phyloP scores from a whole-genome alignment of 2,797 vertebrate species.

The Hydrolagus colliei region DNA sequence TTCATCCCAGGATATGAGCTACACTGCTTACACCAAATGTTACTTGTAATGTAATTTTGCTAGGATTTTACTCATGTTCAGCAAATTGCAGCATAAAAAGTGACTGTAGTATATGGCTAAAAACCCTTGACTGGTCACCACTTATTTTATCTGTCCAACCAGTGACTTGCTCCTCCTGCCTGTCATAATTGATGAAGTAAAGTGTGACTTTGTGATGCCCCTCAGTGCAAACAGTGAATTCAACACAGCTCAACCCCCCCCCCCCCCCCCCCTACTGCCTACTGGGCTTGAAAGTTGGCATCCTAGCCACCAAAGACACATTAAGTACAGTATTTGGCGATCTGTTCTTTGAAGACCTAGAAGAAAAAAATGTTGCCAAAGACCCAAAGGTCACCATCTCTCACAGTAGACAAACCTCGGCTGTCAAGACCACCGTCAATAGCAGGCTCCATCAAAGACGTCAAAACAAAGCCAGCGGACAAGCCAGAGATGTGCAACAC shows the following conservation, averaged over 20 bases:
- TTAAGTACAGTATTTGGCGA: background rate
- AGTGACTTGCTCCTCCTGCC: background rate
- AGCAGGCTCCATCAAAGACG: background rate
- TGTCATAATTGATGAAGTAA: conserved; percentile 25
- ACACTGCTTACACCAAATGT: too few relatives aligned
- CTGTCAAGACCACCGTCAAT: background rate
- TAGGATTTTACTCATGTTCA: too few relatives aligned
- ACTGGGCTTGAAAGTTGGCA: background rate
- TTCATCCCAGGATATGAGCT: too few relatives aligned
- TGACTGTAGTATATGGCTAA: too few relatives aligned
- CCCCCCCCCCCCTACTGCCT: too few relatives aligned
- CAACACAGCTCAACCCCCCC: background rate
- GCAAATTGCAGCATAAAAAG: too few relatives aligned
- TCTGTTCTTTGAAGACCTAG: background rate
- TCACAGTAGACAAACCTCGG: background rate
- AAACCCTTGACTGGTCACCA: too few relatives aligned
- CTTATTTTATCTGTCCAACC: background rate
- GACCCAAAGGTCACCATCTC: background rate
- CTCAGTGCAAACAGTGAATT: background rate
- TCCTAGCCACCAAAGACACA: background rate
- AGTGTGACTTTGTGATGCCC: conserved; percentile 13
- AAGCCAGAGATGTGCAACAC: background rate
- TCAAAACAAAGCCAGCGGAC: background rate
- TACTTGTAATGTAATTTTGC: too few relatives aligned
- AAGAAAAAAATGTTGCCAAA: conserved; percentile 10